These are phyloP conservation scores for Myiothlypis coronata DNA, from an alignment of 2,797 vertebrate genomes.

Conservation along the genomic window DNA sequence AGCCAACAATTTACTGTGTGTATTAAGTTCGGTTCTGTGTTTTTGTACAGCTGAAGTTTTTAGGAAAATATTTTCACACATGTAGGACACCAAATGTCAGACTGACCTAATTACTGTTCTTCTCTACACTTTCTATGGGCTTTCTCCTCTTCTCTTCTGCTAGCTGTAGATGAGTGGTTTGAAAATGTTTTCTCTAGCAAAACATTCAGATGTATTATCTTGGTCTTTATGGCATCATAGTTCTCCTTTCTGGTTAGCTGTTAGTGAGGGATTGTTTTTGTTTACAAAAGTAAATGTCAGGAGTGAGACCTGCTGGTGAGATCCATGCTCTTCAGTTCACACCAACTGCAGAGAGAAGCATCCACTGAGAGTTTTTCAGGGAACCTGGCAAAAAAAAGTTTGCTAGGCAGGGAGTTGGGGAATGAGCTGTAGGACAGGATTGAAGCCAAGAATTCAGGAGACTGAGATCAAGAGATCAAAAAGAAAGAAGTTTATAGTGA, in stretches of 20 bases:
- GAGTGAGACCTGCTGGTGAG: neutral
- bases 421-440: rapidly evolving
- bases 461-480: neutral
- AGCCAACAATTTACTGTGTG: neutral
- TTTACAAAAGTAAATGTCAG: neutral
- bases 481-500: neutral
- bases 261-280: neutral
- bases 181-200: neutral
- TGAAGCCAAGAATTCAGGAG: neutral
- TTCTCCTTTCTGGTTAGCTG: neutral
- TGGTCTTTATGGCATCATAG: neutral
- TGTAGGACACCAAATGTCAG: neutral
- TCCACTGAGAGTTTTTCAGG: neutral
- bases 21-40: neutral
- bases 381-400: neutral
- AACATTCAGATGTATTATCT: neutral
- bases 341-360: neutral
- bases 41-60: neutral
- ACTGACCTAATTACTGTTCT: neutral
- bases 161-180: neutral
- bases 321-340: neutral
- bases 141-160: neutral
- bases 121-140: neutral
- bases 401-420: neutral
- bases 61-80: slow-evolving; percentile 5